phyloP scores from a whole-genome alignment of 2,113 vertebrate genomes.

The Brachirus orientalis region DNA sequence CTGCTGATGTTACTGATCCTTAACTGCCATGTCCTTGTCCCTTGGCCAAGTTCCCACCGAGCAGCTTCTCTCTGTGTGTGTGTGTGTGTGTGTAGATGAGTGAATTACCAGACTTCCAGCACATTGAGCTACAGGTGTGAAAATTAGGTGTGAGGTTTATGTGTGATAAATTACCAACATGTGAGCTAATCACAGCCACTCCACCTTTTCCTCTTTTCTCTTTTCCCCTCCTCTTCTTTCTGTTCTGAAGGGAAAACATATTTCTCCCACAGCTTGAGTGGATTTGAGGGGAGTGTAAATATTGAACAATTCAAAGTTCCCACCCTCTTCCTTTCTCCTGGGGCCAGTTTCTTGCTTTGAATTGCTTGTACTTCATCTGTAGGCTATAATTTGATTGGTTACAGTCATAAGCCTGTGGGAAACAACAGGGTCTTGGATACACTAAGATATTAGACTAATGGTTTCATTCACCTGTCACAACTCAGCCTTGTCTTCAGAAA shows the following conservation, averaged over 20 bases:
- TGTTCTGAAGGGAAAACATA: constrained; percentile 52
- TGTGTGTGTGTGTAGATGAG: constrained; percentile 54
- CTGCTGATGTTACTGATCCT: constrained; percentile 50
- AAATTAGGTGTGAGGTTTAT: constrained; percentile 87
- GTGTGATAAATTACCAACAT: constrained; percentile 85
- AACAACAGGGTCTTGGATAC: neutral
- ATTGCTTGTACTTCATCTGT: constrained; percentile 1
- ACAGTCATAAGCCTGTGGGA: neutral
- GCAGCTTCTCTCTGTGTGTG: constrained; percentile 33
- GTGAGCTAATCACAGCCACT: constrained; percentile 79
- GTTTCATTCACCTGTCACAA: neutral
- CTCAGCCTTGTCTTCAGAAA: no score
- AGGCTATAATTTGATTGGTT: constrained; percentile 18
- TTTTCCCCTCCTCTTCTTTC: constrained; percentile 26
- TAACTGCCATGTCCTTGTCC: constrained; percentile 40
- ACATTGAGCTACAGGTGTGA: constrained; percentile 82
- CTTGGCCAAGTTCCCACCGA: constrained; percentile 14
- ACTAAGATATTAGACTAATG: neutral
- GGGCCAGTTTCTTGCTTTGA: constrained; percentile 22
- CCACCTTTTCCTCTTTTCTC: constrained; percentile 57
- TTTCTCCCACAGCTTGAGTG: constrained; percentile 67
- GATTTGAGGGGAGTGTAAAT: constrained; percentile 63
- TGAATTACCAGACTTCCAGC: constrained; percentile 69
- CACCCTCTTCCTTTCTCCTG: constrained; percentile 19
- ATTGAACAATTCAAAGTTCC: constrained; percentile 53